Evolutionary conservation across 2,797 vertebrate species (phyloP).

Genomic region (Otolemur crassicaudatus): DNA sequence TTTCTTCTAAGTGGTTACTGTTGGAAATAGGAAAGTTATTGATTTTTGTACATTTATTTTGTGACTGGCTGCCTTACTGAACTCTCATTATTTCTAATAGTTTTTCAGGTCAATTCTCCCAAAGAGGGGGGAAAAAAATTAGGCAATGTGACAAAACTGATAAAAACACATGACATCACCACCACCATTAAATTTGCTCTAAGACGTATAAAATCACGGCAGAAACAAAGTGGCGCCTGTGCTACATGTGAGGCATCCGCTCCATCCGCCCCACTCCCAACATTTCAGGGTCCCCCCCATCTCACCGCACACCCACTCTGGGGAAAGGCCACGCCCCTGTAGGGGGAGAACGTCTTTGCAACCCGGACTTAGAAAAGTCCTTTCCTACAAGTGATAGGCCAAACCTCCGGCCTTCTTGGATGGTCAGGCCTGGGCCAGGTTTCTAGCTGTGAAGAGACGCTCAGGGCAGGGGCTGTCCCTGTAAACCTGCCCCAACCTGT

Average conservation of each 20-base stretch:
- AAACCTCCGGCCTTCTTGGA: neutral
- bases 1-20: conserved; percentile 71
- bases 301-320: no score
- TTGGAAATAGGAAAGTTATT: conserved; percentile 77
- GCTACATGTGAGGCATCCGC: rapidly evolving
- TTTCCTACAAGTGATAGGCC: neutral
- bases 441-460: neutral
- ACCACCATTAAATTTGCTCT: neutral
- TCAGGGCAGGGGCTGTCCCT: neutral
- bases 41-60: conserved; percentile 76
- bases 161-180: neutral
- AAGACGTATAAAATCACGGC: neutral
- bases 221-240: neutral
- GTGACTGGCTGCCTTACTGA: conserved; percentile 72
- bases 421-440: neutral
- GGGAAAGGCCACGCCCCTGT: no score
- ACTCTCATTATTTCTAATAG: conserved; percentile 81
- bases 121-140: neutral
- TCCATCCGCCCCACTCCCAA: neutral
- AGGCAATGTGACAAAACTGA: conserved; percentile 33
- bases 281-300: neutral
- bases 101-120: conserved; percentile 67
- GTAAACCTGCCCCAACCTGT: neutral
- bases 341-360: neutral
- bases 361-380: neutral